A percentile compares a stretch with the other conserved stretches of the same genome.
phyloP scores from a whole-genome alignment of 2,113 vertebrate species.

The Dascyllus trimaculatus region DNA sequence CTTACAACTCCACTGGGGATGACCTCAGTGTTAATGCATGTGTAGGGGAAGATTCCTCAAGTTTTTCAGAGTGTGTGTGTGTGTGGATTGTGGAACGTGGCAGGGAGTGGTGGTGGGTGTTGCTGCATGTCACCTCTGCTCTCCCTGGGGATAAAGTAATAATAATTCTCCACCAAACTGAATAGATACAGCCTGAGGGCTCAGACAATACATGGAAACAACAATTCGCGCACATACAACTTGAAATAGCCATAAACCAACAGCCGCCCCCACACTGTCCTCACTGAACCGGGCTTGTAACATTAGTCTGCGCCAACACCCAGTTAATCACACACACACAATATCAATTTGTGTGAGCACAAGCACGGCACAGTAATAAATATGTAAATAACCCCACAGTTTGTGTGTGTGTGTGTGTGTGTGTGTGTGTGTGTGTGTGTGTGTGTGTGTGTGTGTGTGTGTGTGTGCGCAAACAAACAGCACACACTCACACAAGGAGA shows the following conservation, averaged over 20 bases:
- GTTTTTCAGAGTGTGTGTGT: background rate
- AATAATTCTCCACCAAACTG: conserved; percentile 56
- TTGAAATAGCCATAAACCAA: conserved; percentile 63
- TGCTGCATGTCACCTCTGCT: conserved; percentile 40
- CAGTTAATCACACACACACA: conserved; percentile 49
- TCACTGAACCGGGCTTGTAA: conserved; percentile 50
- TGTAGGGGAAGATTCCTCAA: conserved; percentile 4
- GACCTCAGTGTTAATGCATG: conserved; percentile 40
- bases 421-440: conserved; percentile 20
- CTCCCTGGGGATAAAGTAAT: conserved; percentile 47
- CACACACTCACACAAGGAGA: background rate
- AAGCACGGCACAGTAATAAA: conserved; percentile 67
- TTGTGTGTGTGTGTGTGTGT: conserved; percentile 21
- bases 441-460: conserved; percentile 17
- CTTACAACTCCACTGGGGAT: background rate
- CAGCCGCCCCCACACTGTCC: conserved; percentile 47
- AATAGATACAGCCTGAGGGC: conserved; percentile 47
- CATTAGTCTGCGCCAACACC: conserved; percentile 45
- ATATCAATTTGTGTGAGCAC: conserved; percentile 56
- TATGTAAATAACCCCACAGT: conserved; percentile 68
- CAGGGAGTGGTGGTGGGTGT: background rate
- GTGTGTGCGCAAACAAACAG: no score
- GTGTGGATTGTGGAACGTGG: background rate
- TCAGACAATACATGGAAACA: conserved; percentile 53
- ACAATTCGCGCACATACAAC: conserved; percentile 35